Conservation (phyloP, 1,140 invertebrate species). For the Megathymus violae region DNA sequence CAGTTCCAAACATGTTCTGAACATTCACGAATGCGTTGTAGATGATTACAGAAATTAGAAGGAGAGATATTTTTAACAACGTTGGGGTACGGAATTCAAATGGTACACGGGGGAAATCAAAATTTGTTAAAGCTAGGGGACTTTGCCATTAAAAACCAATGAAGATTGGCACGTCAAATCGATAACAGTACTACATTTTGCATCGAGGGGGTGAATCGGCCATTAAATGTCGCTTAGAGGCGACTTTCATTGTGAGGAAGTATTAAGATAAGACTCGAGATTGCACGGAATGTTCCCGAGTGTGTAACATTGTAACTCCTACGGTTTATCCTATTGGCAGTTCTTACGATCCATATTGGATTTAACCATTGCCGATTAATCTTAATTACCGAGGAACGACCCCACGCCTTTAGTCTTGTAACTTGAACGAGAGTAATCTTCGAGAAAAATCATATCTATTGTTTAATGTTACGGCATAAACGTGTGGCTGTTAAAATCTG, state of each 20-base stretch:
- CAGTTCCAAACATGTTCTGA: too few species aligned
- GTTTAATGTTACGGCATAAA: too few species aligned
- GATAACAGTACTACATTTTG: conserved; percentile 17
- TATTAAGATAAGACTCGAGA: conserved; percentile 13
- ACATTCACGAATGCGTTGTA: too few species aligned
- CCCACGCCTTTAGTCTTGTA: too few species aligned
- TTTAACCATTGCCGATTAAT: too few species aligned
- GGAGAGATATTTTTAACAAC: neutral
- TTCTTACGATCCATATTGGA: too few species aligned
- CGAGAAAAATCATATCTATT: too few species aligned
- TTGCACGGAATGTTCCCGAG: conserved; percentile 6
- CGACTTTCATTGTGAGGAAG: conserved; percentile 6
- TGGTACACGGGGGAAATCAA: neutral
- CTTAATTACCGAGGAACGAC: too few species aligned
- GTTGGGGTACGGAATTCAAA: neutral
- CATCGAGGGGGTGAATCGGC: conserved; percentile 14
- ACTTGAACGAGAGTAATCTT: too few species aligned
- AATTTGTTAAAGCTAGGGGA: neutral
- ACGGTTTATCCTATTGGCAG: too few species aligned
- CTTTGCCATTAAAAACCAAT: conserved; percentile 3
- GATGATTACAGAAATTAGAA: too few species aligned
- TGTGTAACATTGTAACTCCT: neutral
- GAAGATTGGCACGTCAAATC: conserved; percentile 3
- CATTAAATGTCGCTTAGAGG: conserved; percentile 37
- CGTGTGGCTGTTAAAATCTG: too few species aligned